phyloP scores from a whole-genome alignment of 2,113 vertebrate genomes.

The Piprites chloris region DNA sequence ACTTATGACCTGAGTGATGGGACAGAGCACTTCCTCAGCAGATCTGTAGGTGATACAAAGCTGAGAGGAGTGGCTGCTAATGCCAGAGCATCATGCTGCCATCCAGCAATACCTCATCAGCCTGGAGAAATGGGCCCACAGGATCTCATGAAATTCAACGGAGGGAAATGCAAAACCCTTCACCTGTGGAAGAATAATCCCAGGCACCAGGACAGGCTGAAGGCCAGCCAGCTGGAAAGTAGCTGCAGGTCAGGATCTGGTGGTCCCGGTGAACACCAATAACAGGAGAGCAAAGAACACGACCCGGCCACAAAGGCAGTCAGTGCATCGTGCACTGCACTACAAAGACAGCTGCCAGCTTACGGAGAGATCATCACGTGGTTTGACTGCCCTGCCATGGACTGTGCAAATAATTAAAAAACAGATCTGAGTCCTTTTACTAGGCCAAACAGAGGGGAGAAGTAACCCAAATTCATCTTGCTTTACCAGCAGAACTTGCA shows the following conservation, averaged over 20 bases:
- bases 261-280: neutral
- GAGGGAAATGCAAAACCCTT: neutral
- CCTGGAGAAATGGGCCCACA: neutral
- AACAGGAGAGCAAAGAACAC: neutral
- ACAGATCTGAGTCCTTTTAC: neutral
- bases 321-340: neutral
- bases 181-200: neutral
- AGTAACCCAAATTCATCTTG: neutral
- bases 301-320: neutral
- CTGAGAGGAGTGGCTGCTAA: neutral
- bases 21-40: neutral
- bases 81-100: neutral
- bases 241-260: neutral
- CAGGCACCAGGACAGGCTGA: neutral
- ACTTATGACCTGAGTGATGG: neutral
- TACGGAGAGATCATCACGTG: neutral
- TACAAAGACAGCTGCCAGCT: neutral
- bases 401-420: neutral
- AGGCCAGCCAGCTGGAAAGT: neutral
- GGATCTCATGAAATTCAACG: neutral
- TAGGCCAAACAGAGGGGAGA: neutral
- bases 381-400: neutral
- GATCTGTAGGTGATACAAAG: neutral
- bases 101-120: rapidly evolving
- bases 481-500: neutral